Evolutionary conservation across 2,888 invertebrate species (phyloP), one percentile per base, ranked within the genome.

Genomic region (Agrochola macilenta): DNA sequence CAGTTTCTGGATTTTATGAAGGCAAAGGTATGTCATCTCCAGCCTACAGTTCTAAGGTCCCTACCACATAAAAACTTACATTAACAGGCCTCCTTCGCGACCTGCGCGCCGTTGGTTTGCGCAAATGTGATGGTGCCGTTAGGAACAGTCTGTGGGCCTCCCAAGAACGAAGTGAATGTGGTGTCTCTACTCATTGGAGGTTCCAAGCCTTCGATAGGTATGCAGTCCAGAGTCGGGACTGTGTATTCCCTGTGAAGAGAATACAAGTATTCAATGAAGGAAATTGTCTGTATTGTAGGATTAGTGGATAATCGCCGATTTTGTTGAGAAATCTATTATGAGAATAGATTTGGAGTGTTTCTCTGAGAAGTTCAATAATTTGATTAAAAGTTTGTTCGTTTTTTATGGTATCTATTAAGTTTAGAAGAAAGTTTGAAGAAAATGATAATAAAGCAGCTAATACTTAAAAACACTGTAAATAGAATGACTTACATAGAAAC

Each of bases 141-240:
- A 0, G 94, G 93, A 26, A 94, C 90, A 66, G 80, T 89, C 68
- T 95, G 94, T 2, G 95, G 94, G 0, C 95, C 96, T n/a, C 97
- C 97, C 5, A 97, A 95, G 90, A 97, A 97, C 0, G 97, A 97
- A 0, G 97, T 97, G 90, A 97, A 97, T 2, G 97, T 97, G 0
- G 97, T 97, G 84, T 97, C 97, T 17, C 97, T 91, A 69, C 96
- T 96, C 94, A 97, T 95, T 0, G 97, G 97, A 0, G 97, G 97
- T 82, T 97, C 97, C 77, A 97, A 87, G 0, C 94, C 96, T 84
- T 96, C 96, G 52, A 97, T 94, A 0, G 97, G 97, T 85, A 97
- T 96, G 87, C 97, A 97, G 89, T 97, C 97, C 58, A 97, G 85
- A 2, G 95, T 94, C 2, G 97, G 96, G n/a, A 96, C 97, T 74